Evolutionary conservation across 2,888 invertebrate genomes (phyloP).

Genomic region (Brachycybe producta): DNA sequence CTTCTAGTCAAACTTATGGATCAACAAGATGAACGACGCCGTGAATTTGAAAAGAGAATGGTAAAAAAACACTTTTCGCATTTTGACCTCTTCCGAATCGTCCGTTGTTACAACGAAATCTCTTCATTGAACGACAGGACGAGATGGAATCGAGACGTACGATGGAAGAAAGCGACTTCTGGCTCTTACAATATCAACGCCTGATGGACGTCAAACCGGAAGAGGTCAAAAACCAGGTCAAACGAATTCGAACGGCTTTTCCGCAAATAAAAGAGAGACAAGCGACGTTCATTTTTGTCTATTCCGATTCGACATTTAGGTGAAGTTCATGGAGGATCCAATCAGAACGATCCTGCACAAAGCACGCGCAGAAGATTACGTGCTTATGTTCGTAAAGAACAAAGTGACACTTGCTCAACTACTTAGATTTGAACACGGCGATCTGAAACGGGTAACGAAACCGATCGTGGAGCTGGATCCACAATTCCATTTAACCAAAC

Average conservation of each 20-base stretch:
- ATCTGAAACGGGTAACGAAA: too few species aligned
- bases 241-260: too few species aligned
- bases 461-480: too few species aligned
- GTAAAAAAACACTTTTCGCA: slow-evolving; percentile 4
- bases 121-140: slow-evolving; percentile 42
- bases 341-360: background rate
- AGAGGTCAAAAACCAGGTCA: slow-evolving; percentile 13
- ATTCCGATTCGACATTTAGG: too few species aligned
- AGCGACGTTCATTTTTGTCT: background rate
- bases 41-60: slow-evolving; percentile 17
- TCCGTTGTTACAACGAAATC: background rate
- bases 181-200: slow-evolving; percentile 59
- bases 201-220: slow-evolving; percentile 59
- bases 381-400: background rate
- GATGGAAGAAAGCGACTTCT: slow-evolving; percentile 35
- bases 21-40: slow-evolving; percentile 14
- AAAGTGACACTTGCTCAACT: background rate
- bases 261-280: background rate
- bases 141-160: slow-evolving; percentile 50
- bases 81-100: background rate
- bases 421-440: too few species aligned
- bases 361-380: background rate
- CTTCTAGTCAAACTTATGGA: slow-evolving; percentile 18
- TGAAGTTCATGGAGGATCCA: background rate
- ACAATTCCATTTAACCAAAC: background rate